Percentiles rank a stretch among this genome's conserved stretches.
Conservation (phyloP, 2,797 vertebrate genomes). For the Microhierax caerulescens region DNA sequence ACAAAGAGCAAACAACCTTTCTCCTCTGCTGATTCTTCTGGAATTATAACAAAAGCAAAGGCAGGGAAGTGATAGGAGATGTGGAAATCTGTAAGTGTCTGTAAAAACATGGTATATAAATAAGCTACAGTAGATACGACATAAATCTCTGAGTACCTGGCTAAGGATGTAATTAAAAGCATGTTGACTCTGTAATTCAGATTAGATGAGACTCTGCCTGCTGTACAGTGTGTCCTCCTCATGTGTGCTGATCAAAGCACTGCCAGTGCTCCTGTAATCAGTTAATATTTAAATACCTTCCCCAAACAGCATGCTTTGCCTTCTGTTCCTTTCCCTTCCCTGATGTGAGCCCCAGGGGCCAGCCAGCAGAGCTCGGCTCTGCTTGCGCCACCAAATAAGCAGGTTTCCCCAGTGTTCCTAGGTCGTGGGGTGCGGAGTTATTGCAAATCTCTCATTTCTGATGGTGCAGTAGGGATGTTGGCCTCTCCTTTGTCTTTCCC, state of each 20-base stretch:
- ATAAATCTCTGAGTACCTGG: background rate
- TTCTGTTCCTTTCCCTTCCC: background rate
- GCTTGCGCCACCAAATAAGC: background rate
- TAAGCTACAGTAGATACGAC: background rate
- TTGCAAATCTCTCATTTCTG: background rate
- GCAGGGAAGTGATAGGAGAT: background rate
- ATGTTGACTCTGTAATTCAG: background rate
- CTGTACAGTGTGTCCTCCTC: background rate
- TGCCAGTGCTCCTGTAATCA: background rate
- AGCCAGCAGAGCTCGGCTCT: background rate
- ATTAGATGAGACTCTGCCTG: background rate
- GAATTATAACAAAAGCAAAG: background rate
- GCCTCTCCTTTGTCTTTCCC: background rate
- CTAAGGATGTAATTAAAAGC: background rate
- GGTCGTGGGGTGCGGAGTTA: background rate
- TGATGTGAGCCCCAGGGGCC: background rate
- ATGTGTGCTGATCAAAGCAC: background rate
- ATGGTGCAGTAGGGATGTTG: rapidly evolving
- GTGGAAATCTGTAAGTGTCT: background rate
- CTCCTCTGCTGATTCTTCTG: background rate
- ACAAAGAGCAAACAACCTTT: background rate
- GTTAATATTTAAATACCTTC: background rate
- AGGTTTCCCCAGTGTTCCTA: background rate
- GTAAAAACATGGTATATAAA: background rate
- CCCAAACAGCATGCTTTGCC: background rate